Evolutionary conservation across 1,140 invertebrate genomes (phyloP).

Genomic region (Caenorhabditis remanei): DNA sequence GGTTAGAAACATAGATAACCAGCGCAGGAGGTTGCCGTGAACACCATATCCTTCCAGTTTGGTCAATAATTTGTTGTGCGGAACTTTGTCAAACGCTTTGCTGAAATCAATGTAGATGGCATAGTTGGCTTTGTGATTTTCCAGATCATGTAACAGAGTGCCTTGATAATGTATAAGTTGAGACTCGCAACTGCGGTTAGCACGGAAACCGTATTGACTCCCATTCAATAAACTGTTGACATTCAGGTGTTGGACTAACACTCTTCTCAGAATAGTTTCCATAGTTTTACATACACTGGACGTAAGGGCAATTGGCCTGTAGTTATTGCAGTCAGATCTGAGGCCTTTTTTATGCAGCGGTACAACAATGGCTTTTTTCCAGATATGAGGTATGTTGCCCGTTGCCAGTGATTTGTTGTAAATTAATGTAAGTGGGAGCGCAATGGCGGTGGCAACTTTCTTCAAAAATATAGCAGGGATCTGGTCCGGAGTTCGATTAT

Average conservation of each 20-base stretch:
- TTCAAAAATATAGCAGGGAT: too few relatives aligned
- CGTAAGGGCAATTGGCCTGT: background rate
- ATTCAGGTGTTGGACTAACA: too few relatives aligned
- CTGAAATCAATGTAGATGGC: background rate
- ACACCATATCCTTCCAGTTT: background rate
- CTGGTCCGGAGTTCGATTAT: too few relatives aligned
- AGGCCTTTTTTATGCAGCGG: background rate
- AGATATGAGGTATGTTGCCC: background rate
- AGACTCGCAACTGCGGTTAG: too few relatives aligned
- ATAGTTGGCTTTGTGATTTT: background rate
- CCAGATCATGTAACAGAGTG: background rate
- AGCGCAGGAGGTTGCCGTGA: too few relatives aligned
- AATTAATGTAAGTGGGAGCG: background rate
- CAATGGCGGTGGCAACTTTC: background rate
- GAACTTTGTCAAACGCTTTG: background rate
- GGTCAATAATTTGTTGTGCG: background rate
- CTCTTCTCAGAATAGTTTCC: too few relatives aligned
- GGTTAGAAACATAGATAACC: too few relatives aligned
- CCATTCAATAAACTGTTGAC: too few relatives aligned
- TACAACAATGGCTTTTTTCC: background rate
- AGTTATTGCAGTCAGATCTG: background rate
- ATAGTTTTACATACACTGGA: too few relatives aligned
- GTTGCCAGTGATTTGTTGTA: background rate
- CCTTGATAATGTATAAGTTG: too few relatives aligned
- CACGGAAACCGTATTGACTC: too few relatives aligned